Percentiles rank a stretch among this genome's conserved stretches.
Evolutionary conservation across 2,888 invertebrate species (phyloP).

Genomic region (Steinernema scapterisci): DNA sequence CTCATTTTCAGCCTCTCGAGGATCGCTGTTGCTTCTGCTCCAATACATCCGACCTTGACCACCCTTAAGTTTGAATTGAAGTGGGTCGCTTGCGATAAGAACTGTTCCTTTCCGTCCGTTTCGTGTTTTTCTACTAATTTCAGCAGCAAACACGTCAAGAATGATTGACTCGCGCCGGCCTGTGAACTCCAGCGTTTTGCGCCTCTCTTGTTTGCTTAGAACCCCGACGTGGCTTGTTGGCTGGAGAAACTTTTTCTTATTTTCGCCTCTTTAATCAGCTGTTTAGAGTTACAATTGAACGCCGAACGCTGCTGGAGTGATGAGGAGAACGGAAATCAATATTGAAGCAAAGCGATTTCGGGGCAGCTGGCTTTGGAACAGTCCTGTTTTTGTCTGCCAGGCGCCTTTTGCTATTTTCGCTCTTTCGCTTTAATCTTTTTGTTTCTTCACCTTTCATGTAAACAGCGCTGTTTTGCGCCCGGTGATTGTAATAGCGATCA

Average conservation of each 20-base stretch:
- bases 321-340: too few species aligned
- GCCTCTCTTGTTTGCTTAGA: too few species aligned
- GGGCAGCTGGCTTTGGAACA: background rate
- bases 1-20: background rate
- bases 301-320: background rate
- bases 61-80: background rate
- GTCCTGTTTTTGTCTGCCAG: background rate
- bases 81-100: background rate
- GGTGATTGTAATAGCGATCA: background rate
- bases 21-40: background rate
- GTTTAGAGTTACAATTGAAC: background rate
- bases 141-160: too few species aligned
- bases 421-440: background rate
- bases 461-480: background rate
- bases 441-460: background rate
- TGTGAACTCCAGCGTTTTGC: too few species aligned
- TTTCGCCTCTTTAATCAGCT: conserved; percentile 1
- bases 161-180: too few species aligned
- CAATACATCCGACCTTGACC: background rate
- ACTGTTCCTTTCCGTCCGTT: background rate
- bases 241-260: background rate
- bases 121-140: too few species aligned
- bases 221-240: too few species aligned
- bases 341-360: background rate
- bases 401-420: background rate